Percentiles rank a stretch among this genome's conserved stretches.
Conservation (phyloP, 23 tunicate genomes). For the Trididemnum clinides region DNA sequence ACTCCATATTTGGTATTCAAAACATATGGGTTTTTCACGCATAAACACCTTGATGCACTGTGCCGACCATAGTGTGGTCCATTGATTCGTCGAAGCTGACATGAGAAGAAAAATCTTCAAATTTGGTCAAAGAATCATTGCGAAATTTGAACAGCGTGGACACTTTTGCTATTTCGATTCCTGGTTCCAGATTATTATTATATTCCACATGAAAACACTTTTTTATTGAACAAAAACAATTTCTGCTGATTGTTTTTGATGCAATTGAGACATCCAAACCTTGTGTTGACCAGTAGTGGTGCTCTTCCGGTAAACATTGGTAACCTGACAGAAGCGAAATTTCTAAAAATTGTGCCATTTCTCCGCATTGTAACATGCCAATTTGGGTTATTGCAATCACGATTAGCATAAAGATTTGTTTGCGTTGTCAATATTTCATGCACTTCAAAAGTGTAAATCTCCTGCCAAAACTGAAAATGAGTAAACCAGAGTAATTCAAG, state of each 20-base stretch:
- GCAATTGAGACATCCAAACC: not conserved
- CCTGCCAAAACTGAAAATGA: not conserved
- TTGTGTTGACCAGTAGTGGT: not conserved
- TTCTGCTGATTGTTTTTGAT: not conserved
- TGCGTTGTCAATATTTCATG: not conserved
- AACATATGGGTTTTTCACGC: not conserved
- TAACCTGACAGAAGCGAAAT: not conserved
- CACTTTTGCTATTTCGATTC: not conserved
- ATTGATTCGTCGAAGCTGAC: not conserved
- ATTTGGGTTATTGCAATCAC: not conserved
- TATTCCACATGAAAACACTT: not conserved
- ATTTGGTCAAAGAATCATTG: not conserved
- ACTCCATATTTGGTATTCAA: not conserved
- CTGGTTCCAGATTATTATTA: not conserved
- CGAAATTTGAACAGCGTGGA: not conserved
- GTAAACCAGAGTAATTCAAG: not conserved
- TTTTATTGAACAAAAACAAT: not conserved
- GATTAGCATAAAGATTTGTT: not conserved
- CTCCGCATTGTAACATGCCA: not conserved
- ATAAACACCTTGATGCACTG: slow-evolving; percentile 1
- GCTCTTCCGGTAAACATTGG: not conserved
- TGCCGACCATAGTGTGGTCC: no score
- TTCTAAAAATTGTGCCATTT: not conserved
- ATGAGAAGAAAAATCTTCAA: not conserved
- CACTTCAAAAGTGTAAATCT: not conserved